Conservation (phyloP, 2,888 invertebrate species). For the Reticulitermes lucifugus region DNA sequence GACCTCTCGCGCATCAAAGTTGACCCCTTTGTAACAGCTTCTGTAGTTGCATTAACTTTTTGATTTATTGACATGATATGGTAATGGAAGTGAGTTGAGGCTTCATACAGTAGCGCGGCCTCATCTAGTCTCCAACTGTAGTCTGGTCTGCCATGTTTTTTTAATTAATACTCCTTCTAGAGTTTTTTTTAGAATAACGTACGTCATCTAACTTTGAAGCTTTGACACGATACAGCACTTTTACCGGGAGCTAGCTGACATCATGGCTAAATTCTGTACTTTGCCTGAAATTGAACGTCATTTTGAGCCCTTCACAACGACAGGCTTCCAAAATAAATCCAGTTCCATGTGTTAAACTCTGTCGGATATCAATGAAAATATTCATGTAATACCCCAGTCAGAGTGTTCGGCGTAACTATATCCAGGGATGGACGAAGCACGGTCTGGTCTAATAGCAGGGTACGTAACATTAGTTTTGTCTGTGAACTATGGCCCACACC, state of each 20-base stretch:
- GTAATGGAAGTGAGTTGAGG: constrained; percentile 16
- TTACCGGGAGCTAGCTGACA: constrained; percentile 8
- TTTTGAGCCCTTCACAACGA: not conserved
- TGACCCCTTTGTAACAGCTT: constrained; percentile 23
- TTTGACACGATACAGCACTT: constrained; percentile 40
- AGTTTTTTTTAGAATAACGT: constrained; percentile 3
- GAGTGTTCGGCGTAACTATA: not conserved
- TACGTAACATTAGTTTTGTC: no score
- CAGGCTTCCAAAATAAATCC: constrained; percentile 6
- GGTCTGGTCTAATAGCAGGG: no score
- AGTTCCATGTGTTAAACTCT: not conserved
- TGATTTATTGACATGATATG: constrained; percentile 31
- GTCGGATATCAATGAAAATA: not conserved
- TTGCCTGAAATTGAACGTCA: constrained; percentile 18
- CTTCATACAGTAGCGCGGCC: constrained; percentile 16
- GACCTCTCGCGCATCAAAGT: constrained; percentile 15
- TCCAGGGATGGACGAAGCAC: no score
- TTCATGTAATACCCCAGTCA: not conserved
- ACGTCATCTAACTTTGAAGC: constrained; percentile 18
- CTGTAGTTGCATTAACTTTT: constrained; percentile 32
- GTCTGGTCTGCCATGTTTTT: constrained; percentile 11
- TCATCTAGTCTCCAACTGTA: not conserved
- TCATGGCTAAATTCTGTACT: constrained; percentile 8
- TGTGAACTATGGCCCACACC: no score
- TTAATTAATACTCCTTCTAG: constrained; percentile 22